Evolutionary conservation across 2,797 vertebrate genomes (phyloP), one percentile per base, ranked within the genome.

Genomic region (Paratrypauchen microcephalus): DNA sequence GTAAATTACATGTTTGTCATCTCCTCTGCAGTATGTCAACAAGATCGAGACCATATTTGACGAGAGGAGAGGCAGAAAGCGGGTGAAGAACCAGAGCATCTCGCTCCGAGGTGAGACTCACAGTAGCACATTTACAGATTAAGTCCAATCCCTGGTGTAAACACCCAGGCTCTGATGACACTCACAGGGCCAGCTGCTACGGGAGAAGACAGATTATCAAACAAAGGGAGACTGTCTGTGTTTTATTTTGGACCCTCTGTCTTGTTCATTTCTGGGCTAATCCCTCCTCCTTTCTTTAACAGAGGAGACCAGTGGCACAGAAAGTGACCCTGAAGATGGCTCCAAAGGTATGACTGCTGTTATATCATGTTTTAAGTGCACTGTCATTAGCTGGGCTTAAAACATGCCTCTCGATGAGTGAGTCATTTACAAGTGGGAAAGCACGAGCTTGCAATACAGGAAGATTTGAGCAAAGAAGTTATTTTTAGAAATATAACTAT

Each of bases 1-100:
- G 71, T 58, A 45, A 63, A 66, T 86, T 69, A 78, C 48, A 26
- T 66, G 32, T 69, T 41, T 83, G 74, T 72, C 64, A 85, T 75
- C 74, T 82, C 50, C 88, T 66, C 15, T 89, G 62, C 88, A 99
- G 97, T 92, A 97, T 72, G 93, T 98, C 63, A 92, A 93, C 80
- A 97, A 96, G 92, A 96, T 99, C 73, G 94, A 97, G 83, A 96
- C 95, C 57, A 93, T 98, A 81, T 99, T 99, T 92, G 95, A 97
- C 59, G 94, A 95, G 74, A 99, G 97, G 84, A 93, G 96, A 88
- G 97, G 97, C 39, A 96, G 94, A 89, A 99, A 96, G 87, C 94
- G 89, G 65, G 92, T 98, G 78, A 98, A 95, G 88, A 92, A 93
- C 83, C 94, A 95, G 73, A 89, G 91, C 61, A 87, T 88, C 30